Conservation (phyloP, 2,888 invertebrate genomes). For the Octodonta nipae region DNA sequence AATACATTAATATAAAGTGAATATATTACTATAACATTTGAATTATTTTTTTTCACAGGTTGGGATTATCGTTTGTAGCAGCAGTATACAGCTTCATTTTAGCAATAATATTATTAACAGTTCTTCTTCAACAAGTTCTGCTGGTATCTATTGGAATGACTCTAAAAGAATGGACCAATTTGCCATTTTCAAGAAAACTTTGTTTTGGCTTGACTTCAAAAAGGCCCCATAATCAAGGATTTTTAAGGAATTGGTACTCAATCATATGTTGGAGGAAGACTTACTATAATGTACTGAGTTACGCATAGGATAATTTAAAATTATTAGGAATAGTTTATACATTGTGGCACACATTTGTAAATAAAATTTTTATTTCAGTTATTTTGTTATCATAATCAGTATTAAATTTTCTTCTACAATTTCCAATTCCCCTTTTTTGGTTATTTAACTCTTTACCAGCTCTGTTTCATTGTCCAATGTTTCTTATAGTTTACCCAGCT, state of each 20-base stretch:
- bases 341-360: too few relatives aligned
- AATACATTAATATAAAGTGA: neutral
- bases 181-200: conserved; percentile 22
- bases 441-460: too few relatives aligned
- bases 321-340: too few relatives aligned
- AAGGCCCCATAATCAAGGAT: conserved; percentile 24
- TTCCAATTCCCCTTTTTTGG: too few relatives aligned
- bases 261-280: conserved; percentile 20
- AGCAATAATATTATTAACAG: conserved; percentile 19
- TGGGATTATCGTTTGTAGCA: conserved; percentile 26
- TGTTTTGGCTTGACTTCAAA: conserved; percentile 22
- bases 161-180: conserved; percentile 37
- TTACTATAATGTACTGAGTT: too few relatives aligned
- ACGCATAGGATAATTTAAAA: too few relatives aligned
- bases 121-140: conserved; percentile 28
- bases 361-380: too few relatives aligned
- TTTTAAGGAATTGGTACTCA: conserved; percentile 25
- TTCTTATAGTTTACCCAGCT: too few relatives aligned
- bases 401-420: too few relatives aligned
- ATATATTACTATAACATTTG: neutral
- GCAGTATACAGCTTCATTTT: conserved; percentile 26
- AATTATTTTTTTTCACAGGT: conserved; percentile 14
- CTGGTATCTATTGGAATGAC: conserved; percentile 39
- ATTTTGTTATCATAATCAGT: too few relatives aligned
- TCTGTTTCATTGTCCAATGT: too few relatives aligned